Evolutionary conservation across 2,888 invertebrate genomes (phyloP), one percentile per base, ranked within the genome.

Genomic region (Merodon equestris): DNA sequence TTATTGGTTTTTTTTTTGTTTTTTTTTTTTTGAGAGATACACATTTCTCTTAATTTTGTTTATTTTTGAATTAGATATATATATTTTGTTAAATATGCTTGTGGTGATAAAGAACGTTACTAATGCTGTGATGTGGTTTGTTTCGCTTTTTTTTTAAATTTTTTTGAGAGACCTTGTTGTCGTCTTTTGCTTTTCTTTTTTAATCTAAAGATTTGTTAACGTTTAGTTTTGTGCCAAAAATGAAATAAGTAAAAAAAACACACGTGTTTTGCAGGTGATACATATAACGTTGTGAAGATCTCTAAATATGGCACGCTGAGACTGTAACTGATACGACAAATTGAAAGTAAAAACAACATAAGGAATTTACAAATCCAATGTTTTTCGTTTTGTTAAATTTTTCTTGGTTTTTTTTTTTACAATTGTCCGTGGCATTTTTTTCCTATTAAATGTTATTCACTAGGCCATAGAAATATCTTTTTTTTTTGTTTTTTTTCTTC

Each of bases 61-160:
- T 51, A 18, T 15, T 13, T 45, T 7, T 42, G 42, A 34, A 58
- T 47, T 18, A 17, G 27, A 27, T 27, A 27, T 27, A 27, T 27
- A 27, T 27, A 14, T 27, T 38, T 48, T 60, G n/a, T 56, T 27
- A 17, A 47, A 71, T 19, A 61, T 67, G 51, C 45, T 27, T 61
- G 66, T 36, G 56, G 77, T 77, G 77, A 77, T 67, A 67, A 50
- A 76, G 60, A 77, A 72, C 57, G 13, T 66, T 56, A 42, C 61
- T 67, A 61, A 77, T 66, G 56, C 36, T 67, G 66, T 67, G 72
- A 60, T 72, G 71, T 47, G 40, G 58, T 72, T 72, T 45, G 57
- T 53, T 60, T 40, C 36, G 38, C 9, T 15, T 27, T 13, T 9
- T n/a, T 51, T 63, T 48, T 27, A 7, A 47, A 15, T 48, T 66